Evolutionary conservation across 2,888 invertebrate species (phyloP).

Genomic region (Hedya salicella): DNA sequence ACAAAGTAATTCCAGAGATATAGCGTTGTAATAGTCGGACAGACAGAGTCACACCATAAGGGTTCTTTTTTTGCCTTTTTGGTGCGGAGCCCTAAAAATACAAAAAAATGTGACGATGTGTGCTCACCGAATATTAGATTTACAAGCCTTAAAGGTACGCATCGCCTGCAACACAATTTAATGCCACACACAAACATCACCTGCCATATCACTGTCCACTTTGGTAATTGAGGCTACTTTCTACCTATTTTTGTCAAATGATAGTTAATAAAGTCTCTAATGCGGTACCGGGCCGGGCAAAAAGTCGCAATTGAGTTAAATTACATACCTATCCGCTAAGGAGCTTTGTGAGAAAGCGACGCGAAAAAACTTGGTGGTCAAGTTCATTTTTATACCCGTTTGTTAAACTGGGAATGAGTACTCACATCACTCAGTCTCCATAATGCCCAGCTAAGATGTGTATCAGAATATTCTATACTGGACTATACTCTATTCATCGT

Average conservation of each 20-base stretch:
- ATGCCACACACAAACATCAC: slow-evolving; percentile 13
- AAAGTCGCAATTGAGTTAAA: slow-evolving; percentile 44
- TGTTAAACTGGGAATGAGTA: not conserved
- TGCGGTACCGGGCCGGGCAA: slow-evolving; percentile 36
- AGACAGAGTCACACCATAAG: too few relatives aligned
- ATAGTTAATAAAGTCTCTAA: slow-evolving; percentile 40
- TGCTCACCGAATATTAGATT: too few relatives aligned
- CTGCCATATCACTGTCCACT: slow-evolving; percentile 35
- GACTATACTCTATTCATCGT: not conserved
- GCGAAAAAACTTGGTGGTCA: slow-evolving; percentile 23
- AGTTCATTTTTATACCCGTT: slow-evolving; percentile 29
- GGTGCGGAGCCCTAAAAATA: too few relatives aligned
- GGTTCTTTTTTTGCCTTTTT: too few relatives aligned
- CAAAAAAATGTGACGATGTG: too few relatives aligned
- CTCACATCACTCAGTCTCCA: too few relatives aligned
- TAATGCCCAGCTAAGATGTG: too few relatives aligned
- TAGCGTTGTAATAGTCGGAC: too few relatives aligned
- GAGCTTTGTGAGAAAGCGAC: slow-evolving; percentile 44
- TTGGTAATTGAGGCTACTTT: slow-evolving; percentile 38
- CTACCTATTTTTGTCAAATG: slow-evolving; percentile 41
- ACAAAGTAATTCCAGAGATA: too few relatives aligned
- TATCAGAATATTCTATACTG: not conserved
- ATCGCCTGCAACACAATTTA: slow-evolving; percentile 13
- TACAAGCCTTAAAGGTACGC: too few relatives aligned
- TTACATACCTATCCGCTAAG: slow-evolving; percentile 33